A percentile compares a stretch with the other conserved stretches of the same genome.
Evolutionary conservation across 2,113 vertebrate species (phyloP).

Genomic region (Trematomus loennbergii): DNA sequence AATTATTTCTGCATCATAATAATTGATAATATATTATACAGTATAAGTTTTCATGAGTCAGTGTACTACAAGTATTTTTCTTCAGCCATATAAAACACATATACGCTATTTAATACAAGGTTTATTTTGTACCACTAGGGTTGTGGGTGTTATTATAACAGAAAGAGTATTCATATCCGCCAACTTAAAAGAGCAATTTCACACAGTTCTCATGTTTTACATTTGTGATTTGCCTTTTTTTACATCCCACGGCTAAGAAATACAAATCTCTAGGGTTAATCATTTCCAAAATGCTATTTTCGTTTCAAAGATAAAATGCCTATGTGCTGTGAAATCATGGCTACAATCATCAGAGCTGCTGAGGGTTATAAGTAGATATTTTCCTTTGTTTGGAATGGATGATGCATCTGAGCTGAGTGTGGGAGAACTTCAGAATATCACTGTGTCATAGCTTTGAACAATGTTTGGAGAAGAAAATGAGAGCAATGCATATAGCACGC

Average conservation of each 20-base stretch:
- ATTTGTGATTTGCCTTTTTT: neutral
- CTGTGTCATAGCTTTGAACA: neutral
- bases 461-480: constrained; percentile 9
- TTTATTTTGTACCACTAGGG: neutral
- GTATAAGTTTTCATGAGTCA: neutral
- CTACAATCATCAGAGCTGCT: no score
- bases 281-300: neutral
- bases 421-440: constrained; percentile 36
- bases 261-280: neutral
- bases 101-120: neutral
- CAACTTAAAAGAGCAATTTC: neutral
- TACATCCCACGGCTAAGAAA: neutral
- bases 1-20: no score
- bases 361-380: no score
- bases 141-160: neutral
- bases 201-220: neutral
- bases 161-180: neutral
- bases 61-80: neutral
- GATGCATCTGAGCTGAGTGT: constrained; percentile 25
- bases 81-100: no score
- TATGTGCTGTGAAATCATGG: no score
- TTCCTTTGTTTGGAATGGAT: constrained; percentile 17
- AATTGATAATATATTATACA: no score
- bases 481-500: neutral
- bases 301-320: neutral